Percentiles rank a stretch among this genome's conserved stretches.
Evolutionary conservation across 2,113 vertebrate species (phyloP).

Genomic region (Propithecus coquereli): DNA sequence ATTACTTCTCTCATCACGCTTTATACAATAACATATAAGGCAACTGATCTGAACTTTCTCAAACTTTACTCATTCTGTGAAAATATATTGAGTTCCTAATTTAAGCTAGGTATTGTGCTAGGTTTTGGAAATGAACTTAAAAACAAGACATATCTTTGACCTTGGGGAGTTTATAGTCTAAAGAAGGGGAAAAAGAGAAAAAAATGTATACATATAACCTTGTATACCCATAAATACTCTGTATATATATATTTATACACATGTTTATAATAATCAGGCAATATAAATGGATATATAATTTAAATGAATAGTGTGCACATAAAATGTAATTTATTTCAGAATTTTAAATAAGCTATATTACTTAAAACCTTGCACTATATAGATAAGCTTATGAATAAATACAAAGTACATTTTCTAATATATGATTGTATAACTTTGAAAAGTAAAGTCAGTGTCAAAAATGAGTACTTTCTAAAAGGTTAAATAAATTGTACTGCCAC

Average conservation of each 20-base stretch:
- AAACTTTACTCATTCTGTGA: neutral
- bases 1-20: neutral
- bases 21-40: neutral
- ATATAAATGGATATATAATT: neutral
- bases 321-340: neutral
- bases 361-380: neutral
- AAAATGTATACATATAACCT: neutral
- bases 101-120: neutral
- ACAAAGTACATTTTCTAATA: slow-evolving; percentile 56
- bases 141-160: neutral
- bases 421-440: slow-evolving; percentile 64
- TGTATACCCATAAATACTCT: too few species aligned
- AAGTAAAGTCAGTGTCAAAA: slow-evolving; percentile 78
- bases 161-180: neutral
- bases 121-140: neutral
- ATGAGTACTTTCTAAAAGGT: slow-evolving; percentile 81
- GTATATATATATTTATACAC: neutral
- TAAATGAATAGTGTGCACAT: neutral
- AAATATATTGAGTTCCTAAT: neutral
- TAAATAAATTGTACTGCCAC: slow-evolving; percentile 83
- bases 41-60: neutral
- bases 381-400: slow-evolving; percentile 49
- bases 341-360: neutral
- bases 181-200: neutral
- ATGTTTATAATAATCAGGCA: neutral